phyloP scores from a whole-genome alignment of 2,797 vertebrate genomes.

The Sebastes trivittatus region DNA sequence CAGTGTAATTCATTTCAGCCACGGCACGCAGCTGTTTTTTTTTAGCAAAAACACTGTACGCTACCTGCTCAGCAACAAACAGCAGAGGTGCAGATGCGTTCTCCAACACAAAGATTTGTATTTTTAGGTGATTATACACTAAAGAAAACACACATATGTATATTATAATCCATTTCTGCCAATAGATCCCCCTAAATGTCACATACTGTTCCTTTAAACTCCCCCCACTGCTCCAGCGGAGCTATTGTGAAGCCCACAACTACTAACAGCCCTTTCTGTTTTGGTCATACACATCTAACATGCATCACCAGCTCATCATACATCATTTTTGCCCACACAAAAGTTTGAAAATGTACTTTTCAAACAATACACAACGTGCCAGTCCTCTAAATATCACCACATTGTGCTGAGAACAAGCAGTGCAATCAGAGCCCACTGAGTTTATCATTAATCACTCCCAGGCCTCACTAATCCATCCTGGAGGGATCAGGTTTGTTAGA shows the following conservation, averaged over 20 bases:
- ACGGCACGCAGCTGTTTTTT: fast-evolving
- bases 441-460: slow-evolving; percentile 54
- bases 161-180: too few relatives aligned
- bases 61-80: neutral
- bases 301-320: slow-evolving; percentile 28
- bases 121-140: too few relatives aligned
- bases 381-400: slow-evolving; percentile 39
- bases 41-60: fast-evolving
- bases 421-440: slow-evolving; percentile 28
- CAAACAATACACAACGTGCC: slow-evolving; percentile 33
- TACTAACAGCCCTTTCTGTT: neutral
- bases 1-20: too few relatives aligned
- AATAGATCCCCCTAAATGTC: too few relatives aligned
- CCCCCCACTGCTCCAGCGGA: neutral
- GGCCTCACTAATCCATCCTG: slow-evolving; percentile 6
- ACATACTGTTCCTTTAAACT: too few relatives aligned
- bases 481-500: slow-evolving; percentile 5
- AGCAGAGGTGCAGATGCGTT: too few relatives aligned
- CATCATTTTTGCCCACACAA: slow-evolving; percentile 22
- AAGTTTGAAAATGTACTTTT: slow-evolving; percentile 26
- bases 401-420: slow-evolving; percentile 1
- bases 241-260: neutral
- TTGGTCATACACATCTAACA: slow-evolving; percentile 8
- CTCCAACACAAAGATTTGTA: too few relatives aligned
- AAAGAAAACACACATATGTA: too few relatives aligned